phyloP scores from a whole-genome alignment of 2,797 vertebrate genomes.

The Halcyon badia region DNA sequence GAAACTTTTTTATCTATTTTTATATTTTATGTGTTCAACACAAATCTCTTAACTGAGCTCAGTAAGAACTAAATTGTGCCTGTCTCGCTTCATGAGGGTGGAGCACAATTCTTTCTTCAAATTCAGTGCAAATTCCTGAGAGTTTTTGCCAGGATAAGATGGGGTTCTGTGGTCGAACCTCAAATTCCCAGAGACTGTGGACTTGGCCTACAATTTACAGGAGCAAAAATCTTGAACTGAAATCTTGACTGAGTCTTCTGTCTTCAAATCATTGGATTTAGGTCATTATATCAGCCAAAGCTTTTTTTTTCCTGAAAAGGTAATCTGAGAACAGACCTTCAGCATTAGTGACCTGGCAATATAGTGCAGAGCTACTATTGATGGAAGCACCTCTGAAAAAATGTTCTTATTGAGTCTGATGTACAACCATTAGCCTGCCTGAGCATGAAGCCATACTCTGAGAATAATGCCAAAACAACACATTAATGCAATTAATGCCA shows the following conservation, averaged over 20 bases:
- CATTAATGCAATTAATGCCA: neutral
- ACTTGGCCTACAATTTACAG: neutral
- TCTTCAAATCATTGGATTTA: neutral
- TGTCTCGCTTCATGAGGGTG: neutral
- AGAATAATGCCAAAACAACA: neutral
- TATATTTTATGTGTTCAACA: neutral
- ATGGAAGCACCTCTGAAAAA: neutral
- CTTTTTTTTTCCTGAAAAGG: neutral
- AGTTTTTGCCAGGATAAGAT: neutral
- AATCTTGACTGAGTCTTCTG: neutral
- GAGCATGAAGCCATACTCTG: neutral
- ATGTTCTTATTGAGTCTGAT: neutral
- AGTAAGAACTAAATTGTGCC: neutral
- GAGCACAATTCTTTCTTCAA: neutral
- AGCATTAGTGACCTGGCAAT: neutral
- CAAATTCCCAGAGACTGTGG: neutral
- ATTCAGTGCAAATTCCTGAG: neutral
- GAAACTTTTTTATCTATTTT: slow-evolving; percentile 12
- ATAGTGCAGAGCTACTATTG: neutral
- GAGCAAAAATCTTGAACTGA: neutral
- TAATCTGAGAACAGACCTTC: neutral
- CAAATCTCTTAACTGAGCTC: neutral
- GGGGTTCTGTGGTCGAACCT: neutral
- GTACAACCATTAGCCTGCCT: neutral
- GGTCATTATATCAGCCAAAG: neutral